phyloP scores from a whole-genome alignment of 2,113 vertebrate genomes.

The Melanotaenia duboulayi region DNA sequence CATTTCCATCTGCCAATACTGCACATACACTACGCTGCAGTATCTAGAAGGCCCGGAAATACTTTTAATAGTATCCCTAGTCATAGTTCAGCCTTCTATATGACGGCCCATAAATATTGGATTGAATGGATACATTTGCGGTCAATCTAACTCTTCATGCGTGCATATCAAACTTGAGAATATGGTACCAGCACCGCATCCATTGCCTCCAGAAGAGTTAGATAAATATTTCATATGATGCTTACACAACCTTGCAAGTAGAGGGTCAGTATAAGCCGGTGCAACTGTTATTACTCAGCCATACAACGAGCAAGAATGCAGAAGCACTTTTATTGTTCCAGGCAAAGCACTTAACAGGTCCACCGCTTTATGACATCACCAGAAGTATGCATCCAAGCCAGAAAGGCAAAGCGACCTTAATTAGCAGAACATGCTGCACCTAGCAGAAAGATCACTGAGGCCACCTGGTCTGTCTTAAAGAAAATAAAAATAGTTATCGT shows the following conservation, averaged over 20 bases:
- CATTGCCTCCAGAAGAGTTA: not conserved
- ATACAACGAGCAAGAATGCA: constrained; percentile 33
- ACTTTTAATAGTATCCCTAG: constrained; percentile 21
- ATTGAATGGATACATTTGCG: not conserved
- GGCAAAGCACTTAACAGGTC: constrained; percentile 28
- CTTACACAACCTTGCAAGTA: constrained; percentile 40
- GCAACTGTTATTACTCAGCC: constrained; percentile 18
- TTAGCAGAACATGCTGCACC: constrained; percentile 22
- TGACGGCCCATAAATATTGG: constrained; percentile 25
- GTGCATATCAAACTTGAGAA: constrained; percentile 7
- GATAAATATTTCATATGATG: constrained; percentile 53
- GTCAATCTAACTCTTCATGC: constrained; percentile 2
- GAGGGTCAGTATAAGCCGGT: constrained; percentile 24
- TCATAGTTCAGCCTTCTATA: not conserved
- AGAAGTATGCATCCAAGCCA: constrained; percentile 41
- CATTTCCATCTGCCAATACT: constrained; percentile 13
- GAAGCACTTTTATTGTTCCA: constrained; percentile 46
- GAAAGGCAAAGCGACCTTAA: constrained; percentile 26
- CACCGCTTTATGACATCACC: constrained; percentile 31
- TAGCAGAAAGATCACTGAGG: constrained; percentile 20
- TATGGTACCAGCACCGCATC: not conserved
- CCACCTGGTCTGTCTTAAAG: constrained; percentile 21
- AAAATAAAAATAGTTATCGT: constrained; percentile 4
- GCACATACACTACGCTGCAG: not conserved
- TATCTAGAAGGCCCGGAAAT: not conserved